These are phyloP conservation scores for Embidobia sp. DNA, from an alignment of 2,888 invertebrate species.

Conservation along the genomic window DNA sequence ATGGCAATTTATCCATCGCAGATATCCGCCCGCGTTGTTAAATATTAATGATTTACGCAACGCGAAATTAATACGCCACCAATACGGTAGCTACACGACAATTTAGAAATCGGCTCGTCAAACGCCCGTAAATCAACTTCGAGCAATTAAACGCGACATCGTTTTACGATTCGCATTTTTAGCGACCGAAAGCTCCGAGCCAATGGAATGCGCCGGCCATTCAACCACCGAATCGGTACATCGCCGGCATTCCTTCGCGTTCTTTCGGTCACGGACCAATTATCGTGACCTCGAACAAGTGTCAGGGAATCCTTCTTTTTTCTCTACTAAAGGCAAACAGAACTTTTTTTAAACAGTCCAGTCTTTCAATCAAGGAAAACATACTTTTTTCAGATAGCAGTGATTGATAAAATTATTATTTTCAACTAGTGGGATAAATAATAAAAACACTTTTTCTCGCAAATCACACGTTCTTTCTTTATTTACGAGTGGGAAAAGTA, in stretches of 20 bases:
- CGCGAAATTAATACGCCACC: constrained; percentile 63
- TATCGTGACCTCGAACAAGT: too few relatives aligned
- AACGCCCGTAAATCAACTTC: constrained; percentile 71
- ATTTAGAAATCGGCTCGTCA: constrained; percentile 71
- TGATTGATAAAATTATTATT: too few relatives aligned
- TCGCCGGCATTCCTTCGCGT: not conserved
- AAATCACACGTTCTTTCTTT: too few relatives aligned
- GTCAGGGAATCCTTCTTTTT: too few relatives aligned
- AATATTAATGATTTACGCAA: constrained; percentile 67
- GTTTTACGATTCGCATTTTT: constrained; percentile 72
- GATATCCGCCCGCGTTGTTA: constrained; percentile 64
- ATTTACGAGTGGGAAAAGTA: too few relatives aligned
- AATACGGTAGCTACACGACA: constrained; percentile 67
- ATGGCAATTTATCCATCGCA: constrained; percentile 64
- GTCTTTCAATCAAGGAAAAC: too few relatives aligned
- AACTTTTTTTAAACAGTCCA: too few relatives aligned
- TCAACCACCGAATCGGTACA: constrained; percentile 32
- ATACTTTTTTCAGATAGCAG: too few relatives aligned
- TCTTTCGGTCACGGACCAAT: too few relatives aligned
- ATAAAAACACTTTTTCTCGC: too few relatives aligned
- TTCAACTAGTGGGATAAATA: too few relatives aligned
- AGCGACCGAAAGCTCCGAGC: constrained; percentile 48
- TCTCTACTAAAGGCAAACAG: too few relatives aligned
- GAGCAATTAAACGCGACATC: constrained; percentile 72
- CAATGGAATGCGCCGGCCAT: constrained; percentile 44